Conservation (phyloP, 2,888 invertebrate genomes). For the Tiphia femorata region DNA sequence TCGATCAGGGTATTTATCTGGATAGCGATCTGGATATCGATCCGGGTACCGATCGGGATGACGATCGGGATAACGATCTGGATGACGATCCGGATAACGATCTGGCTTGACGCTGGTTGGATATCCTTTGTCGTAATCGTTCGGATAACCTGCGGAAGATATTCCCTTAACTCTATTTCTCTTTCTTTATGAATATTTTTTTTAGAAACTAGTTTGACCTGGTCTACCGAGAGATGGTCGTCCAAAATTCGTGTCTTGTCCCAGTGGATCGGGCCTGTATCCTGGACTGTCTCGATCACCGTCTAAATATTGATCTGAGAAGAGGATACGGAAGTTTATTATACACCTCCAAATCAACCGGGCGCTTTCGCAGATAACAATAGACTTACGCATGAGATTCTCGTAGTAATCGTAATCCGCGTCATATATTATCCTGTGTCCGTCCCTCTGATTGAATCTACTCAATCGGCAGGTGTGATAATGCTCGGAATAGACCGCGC, state of each 20-base stretch:
- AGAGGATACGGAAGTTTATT: too few species aligned
- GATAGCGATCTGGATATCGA: slow-evolving; percentile 40
- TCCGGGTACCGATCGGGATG: slow-evolving; percentile 44
- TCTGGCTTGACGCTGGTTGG: slow-evolving; percentile 43
- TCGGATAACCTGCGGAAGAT: slow-evolving; percentile 50
- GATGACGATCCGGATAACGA: slow-evolving; percentile 51
- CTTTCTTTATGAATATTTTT: neutral
- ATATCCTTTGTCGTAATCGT: slow-evolving; percentile 59
- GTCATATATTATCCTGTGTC: slow-evolving; percentile 89
- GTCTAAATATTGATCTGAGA: slow-evolving; percentile 66
- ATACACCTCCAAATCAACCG: too few species aligned
- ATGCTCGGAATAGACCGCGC: slow-evolving; percentile 89
- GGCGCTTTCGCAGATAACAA: too few species aligned
- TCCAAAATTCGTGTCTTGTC: slow-evolving; percentile 69
- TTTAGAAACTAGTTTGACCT: slow-evolving; percentile 38
- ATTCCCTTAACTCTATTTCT: neutral
- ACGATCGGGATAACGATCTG: slow-evolving; percentile 42
- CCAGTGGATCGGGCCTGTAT: slow-evolving; percentile 69
- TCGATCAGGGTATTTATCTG: slow-evolving; percentile 44
- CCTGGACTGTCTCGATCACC: slow-evolving; percentile 61
- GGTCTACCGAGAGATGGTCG: slow-evolving; percentile 67
- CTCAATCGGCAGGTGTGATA: slow-evolving; percentile 87
- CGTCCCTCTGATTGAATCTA: slow-evolving; percentile 88
- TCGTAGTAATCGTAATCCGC: slow-evolving; percentile 95
- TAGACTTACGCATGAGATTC: slow-evolving; percentile 90